phyloP scores from a whole-genome alignment of 2,797 vertebrate species.

The Oreortyx pictus region DNA sequence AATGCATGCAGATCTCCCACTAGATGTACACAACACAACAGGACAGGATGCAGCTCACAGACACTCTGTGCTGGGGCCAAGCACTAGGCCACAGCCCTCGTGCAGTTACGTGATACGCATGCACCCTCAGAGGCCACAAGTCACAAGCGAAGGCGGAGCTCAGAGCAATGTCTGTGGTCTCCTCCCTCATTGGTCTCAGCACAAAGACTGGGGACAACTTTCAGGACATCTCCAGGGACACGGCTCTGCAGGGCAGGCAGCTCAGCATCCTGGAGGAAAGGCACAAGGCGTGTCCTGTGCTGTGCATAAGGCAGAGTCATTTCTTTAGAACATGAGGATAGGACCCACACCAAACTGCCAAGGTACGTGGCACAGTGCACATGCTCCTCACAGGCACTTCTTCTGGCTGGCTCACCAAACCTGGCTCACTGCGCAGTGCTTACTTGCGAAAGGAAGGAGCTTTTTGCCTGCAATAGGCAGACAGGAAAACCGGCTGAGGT shows the following conservation, averaged over 20 bases:
- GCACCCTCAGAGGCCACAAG: neutral
- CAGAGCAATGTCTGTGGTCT: neutral
- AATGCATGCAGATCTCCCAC: neutral
- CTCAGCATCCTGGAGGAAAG: neutral
- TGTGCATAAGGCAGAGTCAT: neutral
- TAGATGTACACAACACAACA: neutral
- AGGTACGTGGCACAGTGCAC: accelerated
- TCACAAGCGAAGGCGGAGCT: neutral
- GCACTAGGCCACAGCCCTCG: neutral
- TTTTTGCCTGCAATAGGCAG: neutral
- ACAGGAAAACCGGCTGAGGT: neutral
- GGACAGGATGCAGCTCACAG: neutral
- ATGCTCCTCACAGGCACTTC: neutral
- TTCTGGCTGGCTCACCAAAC: neutral
- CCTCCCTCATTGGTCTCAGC: accelerated
- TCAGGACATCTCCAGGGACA: neutral
- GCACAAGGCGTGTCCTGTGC: accelerated
- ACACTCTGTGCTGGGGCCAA: neutral
- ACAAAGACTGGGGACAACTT: neutral
- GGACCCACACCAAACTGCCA: neutral
- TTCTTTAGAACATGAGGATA: neutral
- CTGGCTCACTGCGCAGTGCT: accelerated
- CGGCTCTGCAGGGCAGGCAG: neutral
- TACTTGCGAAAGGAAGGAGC: neutral
- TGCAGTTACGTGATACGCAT: neutral